Conservation (phyloP, 2,797 vertebrate genomes). For the Lemur catta region DNA sequence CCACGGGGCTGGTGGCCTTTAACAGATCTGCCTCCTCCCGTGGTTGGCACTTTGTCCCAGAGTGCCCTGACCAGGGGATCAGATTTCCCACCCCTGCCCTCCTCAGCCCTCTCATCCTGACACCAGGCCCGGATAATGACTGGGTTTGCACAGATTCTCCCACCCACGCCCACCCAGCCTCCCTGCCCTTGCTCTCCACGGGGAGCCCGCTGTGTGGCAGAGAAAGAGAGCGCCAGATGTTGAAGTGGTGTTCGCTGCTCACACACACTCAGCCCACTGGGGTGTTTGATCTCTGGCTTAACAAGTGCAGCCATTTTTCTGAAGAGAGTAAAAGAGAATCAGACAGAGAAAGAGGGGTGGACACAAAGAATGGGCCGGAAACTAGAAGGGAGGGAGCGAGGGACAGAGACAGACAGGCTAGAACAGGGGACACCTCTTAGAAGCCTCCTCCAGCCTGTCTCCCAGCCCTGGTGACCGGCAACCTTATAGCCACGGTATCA, state of each 20-base stretch:
- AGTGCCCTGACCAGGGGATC: not conserved
- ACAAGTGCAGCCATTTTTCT: conserved; percentile 72
- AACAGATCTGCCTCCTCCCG: not conserved
- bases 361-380: conserved; percentile 28
- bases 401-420: not conserved
- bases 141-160: not conserved
- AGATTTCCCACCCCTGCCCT: fast-evolving
- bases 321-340: conserved; percentile 40
- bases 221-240: not conserved
- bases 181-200: not conserved
- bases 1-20: not conserved
- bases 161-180: not conserved
- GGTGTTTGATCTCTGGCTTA: conserved; percentile 78
- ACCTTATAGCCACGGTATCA: not conserved
- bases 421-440: conserved; percentile 43
- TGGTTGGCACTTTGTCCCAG: not conserved
- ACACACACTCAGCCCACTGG: conserved; percentile 28
- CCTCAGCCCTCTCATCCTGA: not conserved
- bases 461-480: not conserved
- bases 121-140: not conserved
- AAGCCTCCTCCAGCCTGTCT: not conserved
- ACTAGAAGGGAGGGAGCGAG: not conserved
- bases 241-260: not conserved
- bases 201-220: not conserved
- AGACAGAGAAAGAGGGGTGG: not conserved